These are phyloP conservation scores for Squalus acanthias DNA, from an alignment of 2,797 vertebrate genomes.

Conservation along the genomic window DNA sequence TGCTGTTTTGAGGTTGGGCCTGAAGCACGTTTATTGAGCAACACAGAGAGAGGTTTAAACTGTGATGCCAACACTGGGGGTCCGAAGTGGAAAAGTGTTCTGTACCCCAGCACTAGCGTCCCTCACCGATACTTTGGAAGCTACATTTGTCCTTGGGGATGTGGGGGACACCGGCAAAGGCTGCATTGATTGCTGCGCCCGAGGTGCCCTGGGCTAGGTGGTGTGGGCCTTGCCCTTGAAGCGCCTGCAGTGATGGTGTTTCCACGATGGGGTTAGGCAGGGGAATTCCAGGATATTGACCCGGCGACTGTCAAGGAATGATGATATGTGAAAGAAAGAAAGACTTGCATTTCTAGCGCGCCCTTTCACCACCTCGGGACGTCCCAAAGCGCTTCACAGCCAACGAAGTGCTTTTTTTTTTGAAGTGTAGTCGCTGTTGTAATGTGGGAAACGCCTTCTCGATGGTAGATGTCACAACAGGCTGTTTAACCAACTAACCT, in stretches of 20 bases:
- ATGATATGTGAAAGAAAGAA: too few species aligned
- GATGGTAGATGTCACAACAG: too few species aligned
- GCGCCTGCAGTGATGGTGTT: too few species aligned
- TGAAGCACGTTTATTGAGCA: not conserved
- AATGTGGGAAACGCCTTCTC: too few species aligned
- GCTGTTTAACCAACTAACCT: too few species aligned
- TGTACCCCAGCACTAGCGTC: not conserved
- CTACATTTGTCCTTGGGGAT: not conserved
- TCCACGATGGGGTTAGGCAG: too few species aligned
- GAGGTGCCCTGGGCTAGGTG: not conserved
- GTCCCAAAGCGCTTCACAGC: too few species aligned
- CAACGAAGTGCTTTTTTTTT: too few species aligned
- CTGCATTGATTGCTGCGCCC: not conserved
- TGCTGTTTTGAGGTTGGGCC: not conserved
- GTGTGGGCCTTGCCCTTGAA: not conserved
- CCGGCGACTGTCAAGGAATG: not conserved
- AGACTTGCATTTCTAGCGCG: too few species aligned
- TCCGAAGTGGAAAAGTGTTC: not conserved
- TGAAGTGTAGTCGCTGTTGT: too few species aligned
- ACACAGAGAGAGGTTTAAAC: not conserved
- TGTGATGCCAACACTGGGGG: not conserved
- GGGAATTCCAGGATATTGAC: too few species aligned
- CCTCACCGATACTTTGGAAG: not conserved
- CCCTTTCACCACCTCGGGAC: too few species aligned
- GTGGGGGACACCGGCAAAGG: not conserved